Evolutionary conservation across 2,888 invertebrate genomes (phyloP), one percentile per base, ranked within the genome.

Genomic region (Luffia ferchaultella): DNA sequence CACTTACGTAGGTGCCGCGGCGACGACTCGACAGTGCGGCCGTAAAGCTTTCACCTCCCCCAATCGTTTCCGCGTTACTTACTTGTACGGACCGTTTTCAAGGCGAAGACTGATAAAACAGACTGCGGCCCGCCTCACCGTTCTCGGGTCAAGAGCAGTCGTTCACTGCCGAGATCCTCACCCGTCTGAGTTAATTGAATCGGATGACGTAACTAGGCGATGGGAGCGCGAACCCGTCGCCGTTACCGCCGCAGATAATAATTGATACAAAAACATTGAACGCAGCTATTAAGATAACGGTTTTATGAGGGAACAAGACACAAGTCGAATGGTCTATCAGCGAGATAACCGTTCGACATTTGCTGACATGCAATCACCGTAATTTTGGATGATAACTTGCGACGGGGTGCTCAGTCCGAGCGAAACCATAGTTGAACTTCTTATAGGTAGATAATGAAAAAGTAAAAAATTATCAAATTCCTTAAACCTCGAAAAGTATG

Each of bases 11-110:
- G 41, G 15, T 40, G 12, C 30, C 3, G 30, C 30, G 30, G 12
- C 30, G 12, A 12, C 30, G 30, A 12, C 30, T 40, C 15, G 17
- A 70, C 68, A 68, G 30, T 12, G 12, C 12, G 3, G 30, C 70
- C 68, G 67, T 65, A 73, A 68, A 71, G 79, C 79, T 80, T 80
- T 80, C 80, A 73, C 79, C 79, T 70, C 65, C 62, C 58, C 67
- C 62, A 66, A 65, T 65, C 69, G 73, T 75, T 77, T 79, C 77
- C 74, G 76, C 75, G 71, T 79, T 78, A 82, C 79, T n/a, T n/a
- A n/a, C 30, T 30, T 30, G 30, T 30, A 12, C 30, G 30, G 12
- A 30, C 30, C 30, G 30, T 12, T 30, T 30, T 30, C 30, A 30
- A 30, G 70, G 73, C 74, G 73, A 70, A 73, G 67, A 67, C 67